Conservation (phyloP, 2,888 invertebrate genomes). For the Stramonita haemastoma region DNA sequence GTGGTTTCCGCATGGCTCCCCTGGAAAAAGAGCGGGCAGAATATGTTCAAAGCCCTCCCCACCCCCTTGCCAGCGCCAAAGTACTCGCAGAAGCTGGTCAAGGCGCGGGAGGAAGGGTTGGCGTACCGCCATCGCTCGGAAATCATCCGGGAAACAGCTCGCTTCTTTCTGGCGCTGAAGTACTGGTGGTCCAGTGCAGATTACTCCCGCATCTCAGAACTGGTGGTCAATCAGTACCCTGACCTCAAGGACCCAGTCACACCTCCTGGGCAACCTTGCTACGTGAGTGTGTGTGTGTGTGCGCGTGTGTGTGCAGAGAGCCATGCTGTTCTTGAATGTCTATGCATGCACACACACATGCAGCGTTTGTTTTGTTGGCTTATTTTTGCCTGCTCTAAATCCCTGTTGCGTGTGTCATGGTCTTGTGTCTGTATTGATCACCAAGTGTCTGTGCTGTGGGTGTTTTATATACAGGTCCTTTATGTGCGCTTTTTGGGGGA, state of each 20-base stretch:
- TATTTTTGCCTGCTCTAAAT: no score
- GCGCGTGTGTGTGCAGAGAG: not conserved
- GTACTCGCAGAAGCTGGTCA: constrained; percentile 50
- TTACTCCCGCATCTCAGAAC: constrained; percentile 52
- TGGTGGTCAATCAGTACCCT: constrained; percentile 51
- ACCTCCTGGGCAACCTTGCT: constrained; percentile 43
- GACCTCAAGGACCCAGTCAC: constrained; percentile 48
- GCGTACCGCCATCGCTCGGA: constrained; percentile 49
- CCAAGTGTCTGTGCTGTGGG: no score
- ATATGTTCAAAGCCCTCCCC: constrained; percentile 48
- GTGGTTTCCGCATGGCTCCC: constrained; percentile 52
- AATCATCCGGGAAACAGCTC: constrained; percentile 51
- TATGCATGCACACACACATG: no score
- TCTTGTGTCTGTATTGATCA: no score
- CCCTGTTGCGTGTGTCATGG: no score
- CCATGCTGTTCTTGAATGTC: not conserved
- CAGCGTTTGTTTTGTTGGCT: no score
- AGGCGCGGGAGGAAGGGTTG: constrained; percentile 48
- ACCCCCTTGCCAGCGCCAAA: constrained; percentile 48
- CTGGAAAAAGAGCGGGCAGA: constrained; percentile 52
- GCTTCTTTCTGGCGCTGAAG: constrained; percentile 50
- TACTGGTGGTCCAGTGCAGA: constrained; percentile 55
- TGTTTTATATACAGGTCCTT: no score
- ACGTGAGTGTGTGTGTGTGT: constrained; percentile 43
- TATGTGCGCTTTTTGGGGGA: no score